Evolutionary conservation across 2,888 invertebrate genomes (phyloP).

Genomic region (Coenonympha arcania): DNA sequence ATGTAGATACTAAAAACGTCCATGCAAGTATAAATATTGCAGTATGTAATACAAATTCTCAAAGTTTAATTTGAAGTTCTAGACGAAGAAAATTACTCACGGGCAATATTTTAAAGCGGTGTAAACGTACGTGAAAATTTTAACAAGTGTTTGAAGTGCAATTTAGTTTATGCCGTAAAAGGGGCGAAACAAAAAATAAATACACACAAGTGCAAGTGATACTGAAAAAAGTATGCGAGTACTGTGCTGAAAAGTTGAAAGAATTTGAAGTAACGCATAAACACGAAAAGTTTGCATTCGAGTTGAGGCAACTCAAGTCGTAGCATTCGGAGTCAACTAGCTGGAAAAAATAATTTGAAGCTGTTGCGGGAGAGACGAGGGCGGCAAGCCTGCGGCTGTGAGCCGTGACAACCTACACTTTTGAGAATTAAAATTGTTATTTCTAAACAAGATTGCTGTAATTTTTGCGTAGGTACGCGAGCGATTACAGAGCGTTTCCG

Average conservation of each 20-base stretch:
- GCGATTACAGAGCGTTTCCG: too few species aligned
- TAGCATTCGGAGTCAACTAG: conserved; percentile 66
- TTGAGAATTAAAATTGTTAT: neutral
- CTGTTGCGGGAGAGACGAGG: conserved; percentile 45
- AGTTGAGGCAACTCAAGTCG: conserved; percentile 56
- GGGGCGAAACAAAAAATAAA: neutral
- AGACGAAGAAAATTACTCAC: neutral
- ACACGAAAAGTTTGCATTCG: conserved; percentile 70
- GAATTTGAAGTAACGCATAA: conserved; percentile 69
- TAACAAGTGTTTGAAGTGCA: neutral
- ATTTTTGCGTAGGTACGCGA: too few species aligned
- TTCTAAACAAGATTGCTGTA: neutral
- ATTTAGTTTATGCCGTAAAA: neutral
- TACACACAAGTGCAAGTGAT: conserved; percentile 42
- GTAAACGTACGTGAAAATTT: neutral
- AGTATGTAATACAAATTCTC: too few species aligned
- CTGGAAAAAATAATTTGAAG: conserved; percentile 70
- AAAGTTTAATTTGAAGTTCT: too few species aligned
- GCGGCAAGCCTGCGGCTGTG: conserved; percentile 7
- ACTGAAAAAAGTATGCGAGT: conserved; percentile 55
- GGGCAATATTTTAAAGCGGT: neutral
- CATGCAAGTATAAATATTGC: too few species aligned
- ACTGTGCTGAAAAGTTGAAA: conserved; percentile 52
- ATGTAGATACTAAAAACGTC: too few species aligned
- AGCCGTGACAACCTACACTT: neutral